Conservation (phyloP, 2,113 vertebrate species). For the Cinclus mexicanus region DNA sequence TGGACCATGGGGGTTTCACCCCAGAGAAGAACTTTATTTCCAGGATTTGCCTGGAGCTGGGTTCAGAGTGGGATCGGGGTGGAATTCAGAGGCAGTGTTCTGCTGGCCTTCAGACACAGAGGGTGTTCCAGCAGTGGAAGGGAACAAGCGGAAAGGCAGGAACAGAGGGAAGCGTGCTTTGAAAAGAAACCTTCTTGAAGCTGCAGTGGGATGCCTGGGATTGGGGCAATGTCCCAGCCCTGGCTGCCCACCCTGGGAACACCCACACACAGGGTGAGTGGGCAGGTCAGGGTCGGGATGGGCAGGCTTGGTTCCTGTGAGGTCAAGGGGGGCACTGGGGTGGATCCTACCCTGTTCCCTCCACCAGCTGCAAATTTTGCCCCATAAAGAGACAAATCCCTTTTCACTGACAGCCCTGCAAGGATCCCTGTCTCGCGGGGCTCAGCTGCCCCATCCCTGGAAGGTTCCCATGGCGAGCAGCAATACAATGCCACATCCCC, state of each 20-base stretch:
- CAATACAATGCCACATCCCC: accelerated
- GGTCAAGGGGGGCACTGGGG: not conserved
- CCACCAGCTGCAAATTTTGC: not conserved
- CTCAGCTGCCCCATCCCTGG: not conserved
- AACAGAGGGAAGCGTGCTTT: not conserved
- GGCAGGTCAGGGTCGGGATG: not conserved
- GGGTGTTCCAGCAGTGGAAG: not conserved
- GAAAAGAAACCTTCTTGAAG: not conserved
- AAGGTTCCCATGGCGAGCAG: accelerated
- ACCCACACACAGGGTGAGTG: accelerated
- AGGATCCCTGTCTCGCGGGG: not conserved
- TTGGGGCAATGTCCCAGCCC: not conserved
- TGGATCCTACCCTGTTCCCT: not conserved
- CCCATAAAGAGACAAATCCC: not conserved
- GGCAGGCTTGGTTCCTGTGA: not conserved
- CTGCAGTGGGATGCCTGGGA: accelerated
- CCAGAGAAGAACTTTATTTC: not conserved
- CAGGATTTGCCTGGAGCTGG: not conserved
- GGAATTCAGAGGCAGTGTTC: not conserved
- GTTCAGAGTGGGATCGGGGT: accelerated
- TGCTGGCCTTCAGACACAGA: not conserved
- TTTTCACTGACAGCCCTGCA: not conserved
- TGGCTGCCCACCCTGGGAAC: not conserved
- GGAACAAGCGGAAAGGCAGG: not conserved
- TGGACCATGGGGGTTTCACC: accelerated